A percentile compares a stretch with the other conserved stretches of the same genome.
Evolutionary conservation across 2,797 vertebrate species (phyloP).

Genomic region (Momotus momota): DNA sequence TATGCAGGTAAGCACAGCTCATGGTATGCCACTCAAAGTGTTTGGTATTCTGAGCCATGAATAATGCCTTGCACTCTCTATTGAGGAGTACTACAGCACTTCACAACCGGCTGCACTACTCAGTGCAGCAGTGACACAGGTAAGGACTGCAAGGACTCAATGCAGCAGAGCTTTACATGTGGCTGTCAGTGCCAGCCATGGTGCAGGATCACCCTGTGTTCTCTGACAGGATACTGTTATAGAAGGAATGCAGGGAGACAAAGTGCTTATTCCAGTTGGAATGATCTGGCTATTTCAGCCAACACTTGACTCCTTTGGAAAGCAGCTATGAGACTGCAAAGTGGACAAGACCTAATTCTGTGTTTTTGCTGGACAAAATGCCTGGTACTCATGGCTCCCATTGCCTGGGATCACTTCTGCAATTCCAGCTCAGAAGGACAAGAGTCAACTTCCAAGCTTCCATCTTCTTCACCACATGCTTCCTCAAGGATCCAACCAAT

Average conservation of each 20-base stretch:
- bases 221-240: not conserved
- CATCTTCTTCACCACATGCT: not conserved
- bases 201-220: not conserved
- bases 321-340: not conserved
- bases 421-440: not conserved
- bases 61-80: not conserved
- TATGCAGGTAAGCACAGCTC: not conserved
- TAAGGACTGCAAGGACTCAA: not conserved
- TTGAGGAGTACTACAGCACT: not conserved
- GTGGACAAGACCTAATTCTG: not conserved
- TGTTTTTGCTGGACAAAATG: not conserved
- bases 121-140: rapidly evolving
- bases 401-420: not conserved
- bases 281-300: not conserved
- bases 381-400: rapidly evolving
- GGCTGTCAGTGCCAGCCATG: rapidly evolving
- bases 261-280: not conserved
- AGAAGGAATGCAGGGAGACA: not conserved
- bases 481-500: not conserved
- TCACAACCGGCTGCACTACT: not conserved
- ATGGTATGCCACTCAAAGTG: not conserved
- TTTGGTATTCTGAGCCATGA: not conserved
- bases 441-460: not conserved
- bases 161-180: not conserved
- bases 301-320: not conserved